These are phyloP conservation scores for Andrena haemorrhoa DNA, from an alignment of 2,888 invertebrate genomes.

Conservation along the genomic window DNA sequence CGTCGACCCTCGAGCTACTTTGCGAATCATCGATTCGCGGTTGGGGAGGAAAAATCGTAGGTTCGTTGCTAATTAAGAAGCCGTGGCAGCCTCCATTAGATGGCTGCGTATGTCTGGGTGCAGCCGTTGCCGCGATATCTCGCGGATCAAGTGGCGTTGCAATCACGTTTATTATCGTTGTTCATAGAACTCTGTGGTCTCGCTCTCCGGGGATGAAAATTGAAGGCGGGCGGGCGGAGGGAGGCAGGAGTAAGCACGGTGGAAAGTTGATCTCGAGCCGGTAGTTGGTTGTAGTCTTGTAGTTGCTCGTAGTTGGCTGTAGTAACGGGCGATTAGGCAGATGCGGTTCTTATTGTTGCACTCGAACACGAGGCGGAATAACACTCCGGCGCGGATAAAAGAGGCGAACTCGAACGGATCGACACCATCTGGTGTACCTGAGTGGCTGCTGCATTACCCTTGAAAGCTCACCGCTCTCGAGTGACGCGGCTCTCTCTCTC, in stretches of 20 bases:
- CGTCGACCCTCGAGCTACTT: slow-evolving; percentile 74
- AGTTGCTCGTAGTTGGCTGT: not conserved
- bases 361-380: slow-evolving; percentile 45
- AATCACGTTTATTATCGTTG: not conserved
- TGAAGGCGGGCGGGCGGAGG: too few relatives aligned
- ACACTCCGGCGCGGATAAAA: slow-evolving; percentile 51
- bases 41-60: slow-evolving; percentile 60
- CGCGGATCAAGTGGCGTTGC: slow-evolving; percentile 23
- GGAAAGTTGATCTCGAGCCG: not conserved
- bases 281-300: not conserved
- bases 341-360: slow-evolving; percentile 51
- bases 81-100: slow-evolving; percentile 19
- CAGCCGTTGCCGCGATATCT: not conserved
- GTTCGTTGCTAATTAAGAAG: slow-evolving; percentile 69
- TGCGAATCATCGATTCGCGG: slow-evolving; percentile 74
- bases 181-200: not conserved
- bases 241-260: too few relatives aligned
- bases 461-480: slow-evolving; percentile 66
- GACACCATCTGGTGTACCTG: slow-evolving; percentile 71
- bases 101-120: slow-evolving; percentile 6
- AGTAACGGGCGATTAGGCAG: slow-evolving; percentile 54
- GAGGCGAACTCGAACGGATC: slow-evolving; percentile 62
- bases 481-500: slow-evolving; percentile 54
- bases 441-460: slow-evolving; percentile 73
- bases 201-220: not conserved